Evolutionary conservation across 2,113 vertebrate species (phyloP).

Genomic region (Phodopus roborovskii): DNA sequence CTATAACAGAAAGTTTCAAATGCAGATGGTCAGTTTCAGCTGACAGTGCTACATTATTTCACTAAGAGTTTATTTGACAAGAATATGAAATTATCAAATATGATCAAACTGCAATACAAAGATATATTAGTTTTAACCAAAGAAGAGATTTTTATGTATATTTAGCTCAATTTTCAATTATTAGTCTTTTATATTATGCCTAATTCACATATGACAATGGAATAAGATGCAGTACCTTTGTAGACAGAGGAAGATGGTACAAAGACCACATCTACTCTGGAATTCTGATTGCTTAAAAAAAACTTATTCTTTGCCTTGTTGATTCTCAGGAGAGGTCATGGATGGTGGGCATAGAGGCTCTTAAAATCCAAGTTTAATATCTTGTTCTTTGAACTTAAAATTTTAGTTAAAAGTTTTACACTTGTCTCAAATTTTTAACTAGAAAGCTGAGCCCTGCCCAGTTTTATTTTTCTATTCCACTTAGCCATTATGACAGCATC

Average conservation of each 20-base stretch:
- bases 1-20: not conserved
- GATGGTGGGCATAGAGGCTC: rapidly evolving
- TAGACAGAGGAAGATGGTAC: rapidly evolving
- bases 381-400: not conserved
- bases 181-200: not conserved
- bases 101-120: no score
- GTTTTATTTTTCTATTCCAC: not conserved
- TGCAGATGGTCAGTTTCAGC: not conserved
- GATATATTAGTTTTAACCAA: not conserved
- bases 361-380: not conserved
- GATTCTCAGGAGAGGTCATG: not conserved
- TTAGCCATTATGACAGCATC: not conserved
- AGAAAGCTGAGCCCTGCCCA: rapidly evolving
- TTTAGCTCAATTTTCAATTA: not conserved
- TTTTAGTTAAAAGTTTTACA: not conserved
- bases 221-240: not conserved
- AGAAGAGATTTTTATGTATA: not conserved
- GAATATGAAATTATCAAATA: not conserved
- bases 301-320: not conserved
- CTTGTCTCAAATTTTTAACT: not conserved
- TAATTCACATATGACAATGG: not conserved
- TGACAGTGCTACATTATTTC: not conserved
- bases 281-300: not conserved
- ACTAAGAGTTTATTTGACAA: not conserved
- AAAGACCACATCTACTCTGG: not conserved